Evolutionary conservation across 2,113 vertebrate genomes (phyloP), one percentile per base, ranked within the genome.

Genomic region (Oncorhynchus gorbuscha): DNA sequence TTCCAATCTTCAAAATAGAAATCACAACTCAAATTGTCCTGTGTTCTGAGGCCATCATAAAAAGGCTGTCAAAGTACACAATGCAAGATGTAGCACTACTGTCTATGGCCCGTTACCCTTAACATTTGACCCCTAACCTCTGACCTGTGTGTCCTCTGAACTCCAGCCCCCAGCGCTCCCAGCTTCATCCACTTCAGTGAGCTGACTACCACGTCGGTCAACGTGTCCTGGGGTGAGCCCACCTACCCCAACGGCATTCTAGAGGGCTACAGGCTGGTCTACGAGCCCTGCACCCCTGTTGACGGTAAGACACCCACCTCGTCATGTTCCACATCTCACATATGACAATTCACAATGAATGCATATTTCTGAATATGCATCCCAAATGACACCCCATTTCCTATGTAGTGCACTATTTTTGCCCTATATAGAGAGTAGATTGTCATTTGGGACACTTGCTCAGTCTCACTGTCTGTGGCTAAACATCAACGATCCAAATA

Each of bases 171-270:
- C 84, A 98, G 96, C 0, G 93, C 96, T n/a, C 97, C 98, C 0
- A 89, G 95, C 83, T 94, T 93, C 7, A 96, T 99, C 85, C 94
- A 94, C 69, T 99, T 99, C 93, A 98, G 96, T 2, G 97, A 99
- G 85, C 93, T 99, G 89, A 99, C 97, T 92, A 98, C 98, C 7
- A 98, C 97, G 0, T 99, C 98, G 0, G 97, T 99, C 81, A 99
- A 99, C 0, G 96, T 99, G 84, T 98, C 97, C 76, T 99, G 98
- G 98, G 97, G 95, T 26, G 94, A 95, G 0, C 98, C 98, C 0
- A 86, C 87, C 1, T 95, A 95, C 82, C 97, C 97, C 72, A 99
- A 99, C 0, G 98, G 98, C 0, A 71, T 99, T 80, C 92, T 99
- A 0, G 96, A 97, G 73, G 97, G 97, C 78, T 99, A 96, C 88